A percentile compares a stretch with the other conserved stretches of the same genome.
These are phyloP conservation scores for Leptestheria dahalacensis DNA, from an alignment of 1,140 invertebrate species.

Conservation along the genomic window DNA sequence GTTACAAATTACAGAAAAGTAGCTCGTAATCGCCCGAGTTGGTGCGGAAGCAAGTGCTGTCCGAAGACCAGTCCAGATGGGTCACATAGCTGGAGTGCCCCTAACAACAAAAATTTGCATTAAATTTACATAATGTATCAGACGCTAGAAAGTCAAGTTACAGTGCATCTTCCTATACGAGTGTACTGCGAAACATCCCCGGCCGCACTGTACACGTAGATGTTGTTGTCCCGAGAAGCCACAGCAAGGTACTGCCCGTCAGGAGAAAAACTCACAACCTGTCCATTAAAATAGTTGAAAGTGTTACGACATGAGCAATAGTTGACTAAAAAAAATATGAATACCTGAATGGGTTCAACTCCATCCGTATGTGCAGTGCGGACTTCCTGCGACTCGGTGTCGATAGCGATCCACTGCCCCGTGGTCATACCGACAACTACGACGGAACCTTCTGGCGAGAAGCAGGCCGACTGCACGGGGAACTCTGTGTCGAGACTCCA, in stretches of 20 bases:
- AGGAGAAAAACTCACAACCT: constrained; percentile 58
- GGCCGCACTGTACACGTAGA: constrained; percentile 77
- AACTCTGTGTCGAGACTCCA: constrained; percentile 84
- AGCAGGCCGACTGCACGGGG: constrained; percentile 63
- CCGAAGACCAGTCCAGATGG: constrained; percentile 77
- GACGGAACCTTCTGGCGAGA: constrained; percentile 61
- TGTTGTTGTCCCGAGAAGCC: constrained; percentile 77
- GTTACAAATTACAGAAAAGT: constrained; percentile 57
- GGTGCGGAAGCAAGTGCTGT: constrained; percentile 63
- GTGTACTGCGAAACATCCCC: constrained; percentile 61
- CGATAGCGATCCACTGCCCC: constrained; percentile 74
- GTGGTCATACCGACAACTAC: constrained; percentile 62
- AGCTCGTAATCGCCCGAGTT: constrained; percentile 87
- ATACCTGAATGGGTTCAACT: constrained; percentile 51
- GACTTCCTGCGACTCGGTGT: constrained; percentile 64
- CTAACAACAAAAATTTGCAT: constrained; percentile 24
- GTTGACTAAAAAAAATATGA: neutral
- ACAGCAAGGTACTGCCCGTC: constrained; percentile 70
- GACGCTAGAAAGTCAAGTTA: constrained; percentile 33
- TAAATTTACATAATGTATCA: neutral
- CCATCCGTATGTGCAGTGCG: constrained; percentile 64
- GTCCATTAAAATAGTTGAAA: constrained; percentile 16
- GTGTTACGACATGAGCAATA: neutral
- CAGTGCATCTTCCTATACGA: constrained; percentile 68
- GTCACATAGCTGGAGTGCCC: constrained; percentile 84